Evolutionary conservation across 2,113 vertebrate species (phyloP).

Genomic region (Malaclemys terrapin): DNA sequence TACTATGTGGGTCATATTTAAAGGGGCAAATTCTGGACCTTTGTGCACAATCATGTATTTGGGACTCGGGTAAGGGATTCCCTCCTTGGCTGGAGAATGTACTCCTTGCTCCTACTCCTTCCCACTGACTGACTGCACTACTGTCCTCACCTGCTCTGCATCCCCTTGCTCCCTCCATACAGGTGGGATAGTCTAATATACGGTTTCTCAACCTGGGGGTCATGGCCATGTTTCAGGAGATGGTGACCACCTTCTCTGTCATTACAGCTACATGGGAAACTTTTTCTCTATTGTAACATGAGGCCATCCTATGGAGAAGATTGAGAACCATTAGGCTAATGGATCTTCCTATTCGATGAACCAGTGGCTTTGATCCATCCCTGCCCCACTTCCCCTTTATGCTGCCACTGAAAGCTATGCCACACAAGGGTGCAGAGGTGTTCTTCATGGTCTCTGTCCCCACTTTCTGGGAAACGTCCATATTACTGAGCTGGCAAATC

Average conservation of each 20-base stretch:
- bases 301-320: background rate
- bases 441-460: background rate
- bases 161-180: background rate
- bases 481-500: background rate
- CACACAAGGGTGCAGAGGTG: rapidly evolving
- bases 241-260: background rate
- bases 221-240: background rate
- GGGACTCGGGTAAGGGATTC: background rate
- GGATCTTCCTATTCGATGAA: background rate
- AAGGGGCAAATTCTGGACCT: background rate
- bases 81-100: background rate
- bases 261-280: background rate
- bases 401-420: background rate
- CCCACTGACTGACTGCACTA: background rate
- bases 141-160: background rate
- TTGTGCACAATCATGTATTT: background rate
- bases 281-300: background rate
- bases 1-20: background rate
- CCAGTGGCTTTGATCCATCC: background rate
- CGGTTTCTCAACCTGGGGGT: background rate
- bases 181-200: background rate
- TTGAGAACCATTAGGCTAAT: background rate
- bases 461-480: background rate
- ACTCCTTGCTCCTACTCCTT: background rate
- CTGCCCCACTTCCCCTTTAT: background rate